Evolutionary conservation across 1,140 invertebrate species (phyloP).

Genomic region (Papilio polyxenes): DNA sequence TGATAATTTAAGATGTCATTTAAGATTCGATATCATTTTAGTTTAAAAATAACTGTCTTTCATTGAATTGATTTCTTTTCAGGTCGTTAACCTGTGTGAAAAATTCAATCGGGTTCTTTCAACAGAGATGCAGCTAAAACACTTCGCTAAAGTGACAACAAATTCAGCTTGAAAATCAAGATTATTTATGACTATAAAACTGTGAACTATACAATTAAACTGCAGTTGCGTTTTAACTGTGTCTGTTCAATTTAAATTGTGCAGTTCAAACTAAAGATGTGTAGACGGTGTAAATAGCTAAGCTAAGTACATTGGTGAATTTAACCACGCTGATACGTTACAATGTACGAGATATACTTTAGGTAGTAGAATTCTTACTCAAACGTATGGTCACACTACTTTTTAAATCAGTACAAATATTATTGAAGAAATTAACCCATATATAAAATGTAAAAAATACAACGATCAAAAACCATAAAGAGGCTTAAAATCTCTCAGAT

Average conservation of each 20-base stretch:
- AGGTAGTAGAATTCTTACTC: background rate
- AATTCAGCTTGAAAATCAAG: background rate
- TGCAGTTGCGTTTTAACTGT: too few relatives aligned
- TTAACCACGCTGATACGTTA: too few relatives aligned
- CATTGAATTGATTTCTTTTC: background rate
- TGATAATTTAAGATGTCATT: background rate
- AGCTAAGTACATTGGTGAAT: too few relatives aligned
- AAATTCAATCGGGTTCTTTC: background rate
- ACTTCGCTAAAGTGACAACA: background rate
- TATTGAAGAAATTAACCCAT: background rate
- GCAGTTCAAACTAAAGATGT: background rate
- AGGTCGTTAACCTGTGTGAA: conserved; percentile 8
- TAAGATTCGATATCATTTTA: background rate
- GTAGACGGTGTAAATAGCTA: background rate
- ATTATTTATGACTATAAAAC: background rate
- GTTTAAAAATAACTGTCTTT: background rate
- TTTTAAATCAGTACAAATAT: background rate
- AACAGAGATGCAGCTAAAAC: background rate
- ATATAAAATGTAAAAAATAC: conserved; percentile 18
- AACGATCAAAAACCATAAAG: background rate
- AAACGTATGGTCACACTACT: background rate
- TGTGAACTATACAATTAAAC: too few relatives aligned
- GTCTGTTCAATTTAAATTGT: background rate
- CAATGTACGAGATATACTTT: too few relatives aligned
- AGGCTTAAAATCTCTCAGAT: background rate